Percentiles rank a stretch among this genome's conserved stretches.
These are phyloP conservation scores for Aphelenchoides avenae DNA, from an alignment of 1,140 invertebrate genomes.

Conservation along the genomic window DNA sequence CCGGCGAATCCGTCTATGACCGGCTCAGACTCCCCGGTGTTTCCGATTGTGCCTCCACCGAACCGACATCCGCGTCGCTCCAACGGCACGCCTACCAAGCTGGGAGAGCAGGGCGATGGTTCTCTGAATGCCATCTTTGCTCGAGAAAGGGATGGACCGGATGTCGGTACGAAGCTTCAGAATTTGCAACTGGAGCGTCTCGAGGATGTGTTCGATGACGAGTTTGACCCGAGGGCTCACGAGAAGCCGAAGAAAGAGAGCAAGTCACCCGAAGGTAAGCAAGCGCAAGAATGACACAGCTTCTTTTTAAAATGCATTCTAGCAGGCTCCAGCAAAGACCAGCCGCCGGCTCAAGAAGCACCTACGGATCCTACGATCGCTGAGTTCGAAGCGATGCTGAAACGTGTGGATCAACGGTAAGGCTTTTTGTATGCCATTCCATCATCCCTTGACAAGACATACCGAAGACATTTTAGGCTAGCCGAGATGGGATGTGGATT, in stretches of 20 bases:
- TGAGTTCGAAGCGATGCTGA: conserved; percentile 32
- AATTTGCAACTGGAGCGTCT: conserved; percentile 1
- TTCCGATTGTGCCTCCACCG: no score
- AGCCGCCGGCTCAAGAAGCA: not conserved
- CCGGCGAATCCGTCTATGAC: no score
- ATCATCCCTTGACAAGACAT: not conserved
- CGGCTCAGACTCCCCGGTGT: no score
- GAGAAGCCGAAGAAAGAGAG: conserved; percentile 34
- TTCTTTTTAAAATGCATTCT: not conserved
- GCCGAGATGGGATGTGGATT: conserved; percentile 37
- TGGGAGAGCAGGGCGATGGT: no score
- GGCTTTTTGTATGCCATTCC: not conserved
- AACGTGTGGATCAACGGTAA: conserved; percentile 26
- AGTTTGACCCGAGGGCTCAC: conserved; percentile 49
- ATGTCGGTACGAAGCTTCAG: not conserved
- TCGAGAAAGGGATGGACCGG: conserved; percentile 16
- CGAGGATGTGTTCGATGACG: conserved; percentile 49
- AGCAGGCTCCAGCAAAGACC: no score
- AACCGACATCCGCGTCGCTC: no score
- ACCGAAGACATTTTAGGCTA: conserved; percentile 10
- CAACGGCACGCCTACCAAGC: no score
- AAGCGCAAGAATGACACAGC: conserved; percentile 1
- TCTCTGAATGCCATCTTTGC: conserved; percentile 1
- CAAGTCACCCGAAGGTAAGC: conserved; percentile 6
- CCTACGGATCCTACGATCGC: conserved; percentile 10